phyloP scores from a whole-genome alignment of 2,888 invertebrate species.

The Ecliptopera silaceata region DNA sequence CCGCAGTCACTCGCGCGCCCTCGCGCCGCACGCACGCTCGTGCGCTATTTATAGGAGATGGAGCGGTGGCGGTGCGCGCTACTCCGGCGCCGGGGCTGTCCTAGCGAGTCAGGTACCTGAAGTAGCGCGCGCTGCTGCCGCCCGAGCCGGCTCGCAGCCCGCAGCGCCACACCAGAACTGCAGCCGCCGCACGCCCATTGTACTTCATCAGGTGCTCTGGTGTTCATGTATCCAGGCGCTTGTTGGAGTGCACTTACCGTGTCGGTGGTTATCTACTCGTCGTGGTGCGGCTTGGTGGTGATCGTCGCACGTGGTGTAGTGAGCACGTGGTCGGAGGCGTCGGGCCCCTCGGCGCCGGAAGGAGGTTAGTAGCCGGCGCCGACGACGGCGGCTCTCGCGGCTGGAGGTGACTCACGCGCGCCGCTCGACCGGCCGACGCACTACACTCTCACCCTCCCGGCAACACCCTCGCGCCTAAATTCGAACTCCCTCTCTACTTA shows the following conservation, averaged over 20 bases:
- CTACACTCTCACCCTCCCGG: constrained; percentile 49
- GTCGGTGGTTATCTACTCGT: constrained; percentile 83
- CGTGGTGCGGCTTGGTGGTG: constrained; percentile 35
- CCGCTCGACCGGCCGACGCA: constrained; percentile 65
- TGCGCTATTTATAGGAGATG: constrained; percentile 67
- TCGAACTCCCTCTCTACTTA: constrained; percentile 55
- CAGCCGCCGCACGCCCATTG: constrained; percentile 96
- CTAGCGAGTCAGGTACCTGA: constrained; percentile 98
- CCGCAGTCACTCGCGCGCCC: constrained; percentile 61
- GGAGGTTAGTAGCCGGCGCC: constrained; percentile 50
- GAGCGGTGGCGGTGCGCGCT: constrained; percentile 87
- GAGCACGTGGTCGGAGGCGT: constrained; percentile 51
- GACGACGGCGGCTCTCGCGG: constrained; percentile 34
- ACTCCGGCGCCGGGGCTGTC: constrained; percentile 94
- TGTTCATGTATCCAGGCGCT: constrained; percentile 95
- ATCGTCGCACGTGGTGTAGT: constrained; percentile 41
- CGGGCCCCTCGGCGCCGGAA: constrained; percentile 25
- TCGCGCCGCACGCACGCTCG: constrained; percentile 42
- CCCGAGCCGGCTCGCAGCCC: constrained; percentile 56
- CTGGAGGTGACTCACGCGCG: constrained; percentile 70
- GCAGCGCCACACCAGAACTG: constrained; percentile 35
- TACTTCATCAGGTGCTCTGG: constrained; percentile 99
- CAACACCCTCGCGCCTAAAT: constrained; percentile 69
- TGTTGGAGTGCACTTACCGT: constrained; percentile 99
- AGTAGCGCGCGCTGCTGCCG: constrained; percentile 96